Evolutionary conservation across 2,113 vertebrate species (phyloP).

Genomic region (Panthera tigris): DNA sequence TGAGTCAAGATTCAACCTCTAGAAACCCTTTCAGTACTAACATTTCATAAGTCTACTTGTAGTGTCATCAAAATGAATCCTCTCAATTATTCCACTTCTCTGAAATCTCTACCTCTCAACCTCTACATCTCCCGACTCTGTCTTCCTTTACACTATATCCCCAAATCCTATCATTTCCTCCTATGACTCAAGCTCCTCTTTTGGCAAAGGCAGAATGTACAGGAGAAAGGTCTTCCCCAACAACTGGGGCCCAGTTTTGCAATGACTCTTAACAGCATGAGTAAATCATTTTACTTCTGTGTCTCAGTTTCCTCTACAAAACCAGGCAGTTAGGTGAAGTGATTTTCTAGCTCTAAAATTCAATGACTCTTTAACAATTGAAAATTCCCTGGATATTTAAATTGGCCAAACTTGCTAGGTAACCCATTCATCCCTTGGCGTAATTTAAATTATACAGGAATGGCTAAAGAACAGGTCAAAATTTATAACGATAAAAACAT

Average conservation of each 20-base stretch:
- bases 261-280: not conserved
- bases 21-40: not conserved
- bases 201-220: not conserved
- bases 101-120: not conserved
- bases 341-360: slow-evolving; percentile 24
- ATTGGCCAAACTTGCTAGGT: not conserved
- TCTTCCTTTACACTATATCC: not conserved
- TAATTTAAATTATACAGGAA: not conserved
- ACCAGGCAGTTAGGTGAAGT: not conserved
- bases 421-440: not conserved
- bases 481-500: not conserved
- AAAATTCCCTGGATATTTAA: not conserved
- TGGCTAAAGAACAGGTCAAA: not conserved
- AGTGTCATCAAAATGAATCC: not conserved
- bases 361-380: not conserved
- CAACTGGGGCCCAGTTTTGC: not conserved
- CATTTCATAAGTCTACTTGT: not conserved
- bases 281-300: not conserved
- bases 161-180: not conserved
- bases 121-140: not conserved
- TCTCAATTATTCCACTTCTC: not conserved
- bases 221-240: not conserved
- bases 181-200: not conserved
- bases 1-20: not conserved
- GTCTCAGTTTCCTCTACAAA: not conserved